Percentiles rank a stretch among this genome's conserved stretches.
Conservation (phyloP, 2,113 vertebrate genomes). For the Zingel zingel region DNA sequence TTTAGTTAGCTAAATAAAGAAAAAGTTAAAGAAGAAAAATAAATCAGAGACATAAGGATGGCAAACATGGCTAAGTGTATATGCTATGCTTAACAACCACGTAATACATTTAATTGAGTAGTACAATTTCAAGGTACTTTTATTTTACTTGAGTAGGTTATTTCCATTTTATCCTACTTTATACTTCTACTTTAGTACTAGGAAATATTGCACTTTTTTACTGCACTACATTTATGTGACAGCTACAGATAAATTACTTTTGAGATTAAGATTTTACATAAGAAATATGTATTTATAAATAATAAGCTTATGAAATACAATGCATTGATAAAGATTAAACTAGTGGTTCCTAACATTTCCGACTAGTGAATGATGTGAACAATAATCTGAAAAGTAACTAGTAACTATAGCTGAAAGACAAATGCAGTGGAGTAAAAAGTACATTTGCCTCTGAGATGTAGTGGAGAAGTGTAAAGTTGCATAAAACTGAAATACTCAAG, state of each 20-base stretch:
- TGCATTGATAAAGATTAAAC: background rate
- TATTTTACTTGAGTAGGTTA: background rate
- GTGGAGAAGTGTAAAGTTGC: background rate
- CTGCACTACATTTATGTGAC: too few relatives aligned
- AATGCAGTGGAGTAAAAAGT: background rate
- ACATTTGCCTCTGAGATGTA: background rate
- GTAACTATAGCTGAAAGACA: background rate
- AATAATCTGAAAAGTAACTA: background rate
- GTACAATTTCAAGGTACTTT: background rate
- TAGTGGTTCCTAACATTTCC: background rate
- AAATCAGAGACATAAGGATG: background rate
- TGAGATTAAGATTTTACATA: background rate
- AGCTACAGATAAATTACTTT: background rate
- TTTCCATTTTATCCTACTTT: background rate
- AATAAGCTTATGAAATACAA: background rate
- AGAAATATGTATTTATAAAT: background rate
- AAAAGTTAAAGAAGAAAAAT: too few relatives aligned
- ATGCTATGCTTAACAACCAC: too few relatives aligned
- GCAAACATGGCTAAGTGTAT: too few relatives aligned
- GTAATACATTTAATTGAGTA: background rate
- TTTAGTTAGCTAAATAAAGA: too few relatives aligned
- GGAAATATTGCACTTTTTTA: too few relatives aligned
- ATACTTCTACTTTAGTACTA: background rate
- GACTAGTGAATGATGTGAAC: background rate
- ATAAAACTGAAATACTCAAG: background rate